Evolutionary conservation across 2,797 vertebrate genomes (phyloP).

Genomic region (Falco cherrug): DNA sequence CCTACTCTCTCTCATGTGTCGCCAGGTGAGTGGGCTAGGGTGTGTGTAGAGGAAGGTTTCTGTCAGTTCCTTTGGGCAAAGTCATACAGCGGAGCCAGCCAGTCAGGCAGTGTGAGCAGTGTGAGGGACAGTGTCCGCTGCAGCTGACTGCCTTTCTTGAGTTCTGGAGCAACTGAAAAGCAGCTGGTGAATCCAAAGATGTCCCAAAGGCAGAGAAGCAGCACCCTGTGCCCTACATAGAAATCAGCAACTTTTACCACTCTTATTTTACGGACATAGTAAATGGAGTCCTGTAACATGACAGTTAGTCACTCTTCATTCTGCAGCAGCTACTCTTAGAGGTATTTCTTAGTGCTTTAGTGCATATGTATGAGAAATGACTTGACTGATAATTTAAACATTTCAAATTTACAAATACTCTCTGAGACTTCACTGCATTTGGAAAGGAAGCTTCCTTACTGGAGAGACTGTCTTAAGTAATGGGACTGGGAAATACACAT

Average conservation of each 20-base stretch:
- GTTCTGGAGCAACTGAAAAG: background rate
- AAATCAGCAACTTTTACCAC: background rate
- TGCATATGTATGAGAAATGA: background rate
- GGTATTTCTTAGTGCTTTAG: background rate
- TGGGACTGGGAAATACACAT: background rate
- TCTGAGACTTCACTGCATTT: background rate
- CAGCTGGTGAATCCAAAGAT: background rate
- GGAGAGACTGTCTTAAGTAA: background rate
- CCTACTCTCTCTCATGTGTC: background rate
- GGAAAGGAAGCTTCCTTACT: background rate
- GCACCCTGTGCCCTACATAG: background rate
- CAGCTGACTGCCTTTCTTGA: background rate
- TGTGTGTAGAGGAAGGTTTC: background rate
- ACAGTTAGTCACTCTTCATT: background rate
- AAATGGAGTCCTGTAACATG: background rate
- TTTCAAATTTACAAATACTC: background rate
- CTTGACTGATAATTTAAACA: background rate
- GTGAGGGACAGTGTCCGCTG: background rate
- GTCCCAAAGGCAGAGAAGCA: background rate
- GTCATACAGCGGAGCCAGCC: rapidly evolving
- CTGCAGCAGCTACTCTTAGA: background rate
- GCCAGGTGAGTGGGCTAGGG: background rate
- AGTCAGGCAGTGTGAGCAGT: background rate
- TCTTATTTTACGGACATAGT: background rate
- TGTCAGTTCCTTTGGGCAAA: background rate